A percentile compares a stretch with the other conserved stretches of the same genome.
These are phyloP conservation scores for Drosophila neonasuta DNA, from an alignment of 2,888 invertebrate genomes.

Conservation along the genomic window DNA sequence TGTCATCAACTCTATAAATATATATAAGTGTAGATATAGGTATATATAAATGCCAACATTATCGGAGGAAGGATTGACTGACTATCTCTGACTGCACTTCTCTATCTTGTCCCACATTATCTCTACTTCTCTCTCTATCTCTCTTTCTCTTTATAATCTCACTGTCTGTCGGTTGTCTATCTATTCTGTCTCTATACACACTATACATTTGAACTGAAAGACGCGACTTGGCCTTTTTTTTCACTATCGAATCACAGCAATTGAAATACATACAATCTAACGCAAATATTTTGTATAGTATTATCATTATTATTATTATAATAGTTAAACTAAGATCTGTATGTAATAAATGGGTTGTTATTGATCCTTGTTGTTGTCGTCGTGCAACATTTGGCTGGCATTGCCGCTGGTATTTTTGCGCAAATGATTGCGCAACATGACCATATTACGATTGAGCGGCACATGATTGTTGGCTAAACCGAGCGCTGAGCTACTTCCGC, in stretches of 20 bases:
- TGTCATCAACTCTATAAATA: slow-evolving; percentile 26
- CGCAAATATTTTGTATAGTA: slow-evolving; percentile 48
- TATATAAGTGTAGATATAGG: slow-evolving; percentile 34
- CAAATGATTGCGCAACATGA: slow-evolving; percentile 81
- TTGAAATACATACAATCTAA: slow-evolving; percentile 71
- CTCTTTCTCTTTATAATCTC: slow-evolving; percentile 10
- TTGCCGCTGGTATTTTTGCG: slow-evolving; percentile 77
- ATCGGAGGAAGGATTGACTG: slow-evolving; percentile 80
- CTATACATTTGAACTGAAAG: slow-evolving; percentile 81
- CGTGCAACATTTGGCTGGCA: slow-evolving; percentile 54
- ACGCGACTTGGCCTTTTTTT: slow-evolving; percentile 69
- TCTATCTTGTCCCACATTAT: slow-evolving; percentile 11
- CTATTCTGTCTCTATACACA: slow-evolving; percentile 60
- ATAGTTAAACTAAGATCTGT: slow-evolving; percentile 59
- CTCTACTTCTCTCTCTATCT: background rate
- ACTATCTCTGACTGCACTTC: slow-evolving; percentile 65
- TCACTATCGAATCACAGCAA: slow-evolving; percentile 79
- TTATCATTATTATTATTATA: background rate
- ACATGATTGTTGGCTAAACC: slow-evolving; percentile 72
- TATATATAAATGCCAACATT: slow-evolving; percentile 79
- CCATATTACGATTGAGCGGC: slow-evolving; percentile 81
- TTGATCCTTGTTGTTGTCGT: slow-evolving; percentile 78
- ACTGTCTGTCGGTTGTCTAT: slow-evolving; percentile 31
- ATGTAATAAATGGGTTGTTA: slow-evolving; percentile 80
- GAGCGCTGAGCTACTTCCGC: slow-evolving; percentile 38